A percentile compares a stretch with the other conserved stretches of the same genome.
phyloP scores from a whole-genome alignment of 2,888 invertebrate genomes.

The Laspeyria flexula region DNA sequence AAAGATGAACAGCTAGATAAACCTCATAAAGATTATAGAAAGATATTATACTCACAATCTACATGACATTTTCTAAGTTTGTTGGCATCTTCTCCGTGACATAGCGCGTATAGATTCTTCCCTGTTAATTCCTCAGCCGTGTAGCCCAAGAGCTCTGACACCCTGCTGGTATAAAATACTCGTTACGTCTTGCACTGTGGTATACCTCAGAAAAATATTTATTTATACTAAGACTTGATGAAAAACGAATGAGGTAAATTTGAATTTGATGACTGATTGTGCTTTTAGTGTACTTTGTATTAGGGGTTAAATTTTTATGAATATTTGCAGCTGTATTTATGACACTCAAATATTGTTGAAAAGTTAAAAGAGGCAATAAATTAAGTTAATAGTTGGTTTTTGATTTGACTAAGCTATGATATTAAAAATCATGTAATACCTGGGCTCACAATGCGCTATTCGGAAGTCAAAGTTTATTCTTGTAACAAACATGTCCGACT shows the following conservation, averaged over 20 bases:
- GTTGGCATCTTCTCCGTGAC: slow-evolving; percentile 98
- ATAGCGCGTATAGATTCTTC: slow-evolving; percentile 96
- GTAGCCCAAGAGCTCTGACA: slow-evolving; percentile 96
- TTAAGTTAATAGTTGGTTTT: no score
- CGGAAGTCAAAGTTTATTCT: slow-evolving; percentile 98
- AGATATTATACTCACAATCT: slow-evolving; percentile 92
- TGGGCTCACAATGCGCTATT: slow-evolving; percentile 98
- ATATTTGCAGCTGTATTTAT: no score
- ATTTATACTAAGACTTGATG: no score
- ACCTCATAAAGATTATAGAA: neutral
- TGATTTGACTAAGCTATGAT: no score
- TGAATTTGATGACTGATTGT: no score
- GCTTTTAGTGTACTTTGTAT: no score
- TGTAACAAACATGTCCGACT: slow-evolving; percentile 98
- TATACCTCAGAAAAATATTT: no score
- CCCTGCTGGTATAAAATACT: slow-evolving; percentile 85
- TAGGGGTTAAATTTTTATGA: no score
- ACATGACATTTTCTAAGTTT: slow-evolving; percentile 97
- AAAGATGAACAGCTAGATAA: neutral
- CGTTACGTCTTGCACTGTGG: no score
- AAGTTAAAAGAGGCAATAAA: no score
- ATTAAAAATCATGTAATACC: slow-evolving; percentile 83
- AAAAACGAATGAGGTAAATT: no score
- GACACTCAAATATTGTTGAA: no score
- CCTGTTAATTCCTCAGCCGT: slow-evolving; percentile 97